A percentile compares a stretch with the other conserved stretches of the same genome.
Conservation (phyloP, 2,888 invertebrate species). For the Junonia oenone region DNA sequence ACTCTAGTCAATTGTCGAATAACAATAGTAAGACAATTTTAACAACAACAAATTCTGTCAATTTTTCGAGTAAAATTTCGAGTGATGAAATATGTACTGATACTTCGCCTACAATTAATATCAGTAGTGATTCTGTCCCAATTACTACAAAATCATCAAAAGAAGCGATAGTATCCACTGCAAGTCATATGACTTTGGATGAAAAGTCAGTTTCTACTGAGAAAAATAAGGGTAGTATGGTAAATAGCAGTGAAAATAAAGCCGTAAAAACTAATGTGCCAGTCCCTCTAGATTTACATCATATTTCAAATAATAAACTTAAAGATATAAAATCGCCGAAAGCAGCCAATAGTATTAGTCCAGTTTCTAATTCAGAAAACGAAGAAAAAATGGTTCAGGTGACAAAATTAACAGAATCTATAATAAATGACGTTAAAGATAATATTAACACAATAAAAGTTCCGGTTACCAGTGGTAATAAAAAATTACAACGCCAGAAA, state of each 20-base stretch:
- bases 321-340: not conserved
- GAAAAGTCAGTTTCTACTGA: not conserved
- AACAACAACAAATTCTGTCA: not conserved
- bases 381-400: not conserved
- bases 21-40: not conserved
- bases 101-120: not conserved
- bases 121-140: not conserved
- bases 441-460: slow-evolving; percentile 22
- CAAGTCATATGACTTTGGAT: not conserved
- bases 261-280: not conserved
- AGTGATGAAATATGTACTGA: not conserved
- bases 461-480: slow-evolving; percentile 28
- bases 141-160: not conserved
- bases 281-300: not conserved
- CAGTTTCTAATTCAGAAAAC: not conserved
- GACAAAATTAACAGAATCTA: not conserved
- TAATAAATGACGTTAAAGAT: slow-evolving; percentile 5
- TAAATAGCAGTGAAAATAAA: not conserved
- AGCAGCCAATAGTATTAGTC: not conserved
- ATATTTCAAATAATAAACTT: not conserved
- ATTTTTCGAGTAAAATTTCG: not conserved
- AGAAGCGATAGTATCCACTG: not conserved
- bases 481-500: slow-evolving; percentile 48
- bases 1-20: slow-evolving; percentile 3
- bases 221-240: not conserved